Conservation (phyloP, 1,140 invertebrate species). For the Dreissena rostriformis region DNA sequence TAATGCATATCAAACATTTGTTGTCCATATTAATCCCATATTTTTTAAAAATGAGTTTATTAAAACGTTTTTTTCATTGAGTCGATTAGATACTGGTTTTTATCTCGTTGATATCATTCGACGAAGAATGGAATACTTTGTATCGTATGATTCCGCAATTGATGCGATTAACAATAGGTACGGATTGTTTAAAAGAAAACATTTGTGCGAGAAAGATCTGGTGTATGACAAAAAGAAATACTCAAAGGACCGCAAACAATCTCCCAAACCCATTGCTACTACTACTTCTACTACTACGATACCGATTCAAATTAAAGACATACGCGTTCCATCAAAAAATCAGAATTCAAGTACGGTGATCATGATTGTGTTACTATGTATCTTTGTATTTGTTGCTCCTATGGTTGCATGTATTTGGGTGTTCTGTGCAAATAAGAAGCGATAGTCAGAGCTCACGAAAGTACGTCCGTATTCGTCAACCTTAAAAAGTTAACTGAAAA, state of each 20-base stretch:
- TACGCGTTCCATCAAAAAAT: not conserved
- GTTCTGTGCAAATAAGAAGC: too few species aligned
- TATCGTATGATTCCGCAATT: not conserved
- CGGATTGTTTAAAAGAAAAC: not conserved
- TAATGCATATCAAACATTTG: not conserved
- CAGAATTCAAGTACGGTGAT: not conserved
- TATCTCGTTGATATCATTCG: constrained; percentile 6
- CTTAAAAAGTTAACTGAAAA: too few species aligned
- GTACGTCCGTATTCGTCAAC: too few species aligned
- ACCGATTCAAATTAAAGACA: not conserved
- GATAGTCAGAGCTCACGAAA: too few species aligned
- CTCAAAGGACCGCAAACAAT: not conserved
- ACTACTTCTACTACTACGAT: not conserved
- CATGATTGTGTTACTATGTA: not conserved
- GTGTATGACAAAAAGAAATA: not conserved
- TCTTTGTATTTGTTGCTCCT: too few species aligned
- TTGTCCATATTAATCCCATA: not conserved
- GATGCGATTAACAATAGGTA: not conserved
- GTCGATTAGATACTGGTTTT: not conserved
- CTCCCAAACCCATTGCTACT: not conserved
- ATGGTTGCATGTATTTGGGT: too few species aligned
- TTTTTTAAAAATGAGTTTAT: not conserved
- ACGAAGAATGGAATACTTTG: constrained; percentile 5
- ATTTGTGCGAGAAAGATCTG: not conserved
- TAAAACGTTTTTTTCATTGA: not conserved